Evolutionary conservation across 2,113 vertebrate genomes (phyloP), one percentile per base, ranked within the genome.

Genomic region (Ursus arctos): DNA sequence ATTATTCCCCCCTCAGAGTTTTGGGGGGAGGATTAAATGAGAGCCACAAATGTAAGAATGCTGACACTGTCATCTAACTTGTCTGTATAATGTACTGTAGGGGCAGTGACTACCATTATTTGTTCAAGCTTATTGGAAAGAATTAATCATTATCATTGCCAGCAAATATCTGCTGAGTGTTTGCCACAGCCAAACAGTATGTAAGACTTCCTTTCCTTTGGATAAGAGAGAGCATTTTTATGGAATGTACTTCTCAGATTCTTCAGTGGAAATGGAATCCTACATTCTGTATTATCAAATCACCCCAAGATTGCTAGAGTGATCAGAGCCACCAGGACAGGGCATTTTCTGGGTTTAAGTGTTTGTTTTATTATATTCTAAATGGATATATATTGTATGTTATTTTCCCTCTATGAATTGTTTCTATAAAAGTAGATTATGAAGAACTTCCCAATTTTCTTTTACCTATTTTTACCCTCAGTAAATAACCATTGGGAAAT

Each of bases 391-490:
- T 82, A 55, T 95, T 63, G 47, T 22, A 67, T 96, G 53, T 61
- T 63, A 84, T 88, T 96, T 95, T 19, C 4, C 3, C 1, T 74
- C 94, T 90, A 84, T 96, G 79, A 97, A 97, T 71, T 74, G 31
- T 80, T 95, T 91, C 61, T 67, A 92, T 3, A 47, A 84, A 95
- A 76, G n/a, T 47, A 89, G 0, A 79, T 93, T 87, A 86, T 53
- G 15, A 96, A 96, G 59, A 77, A 47, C 12, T 76, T 74, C 10
- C 4, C 4, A 22, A 4, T 4, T 69, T 2, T 96, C 77, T 96
- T 43, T 7, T 72, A 47, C 53, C 5, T 19, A 9, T 57, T 71
- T 77, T 61, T 49, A 4, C 26, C 7, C 43, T 76, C 12, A 4
- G 31, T 88, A 93, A 43, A 9, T 22, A 97, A 57, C 33, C 92